Evolutionary conservation across 2,113 vertebrate genomes (phyloP), one percentile per base, ranked within the genome.

Genomic region (Phylloscopus trochilus): DNA sequence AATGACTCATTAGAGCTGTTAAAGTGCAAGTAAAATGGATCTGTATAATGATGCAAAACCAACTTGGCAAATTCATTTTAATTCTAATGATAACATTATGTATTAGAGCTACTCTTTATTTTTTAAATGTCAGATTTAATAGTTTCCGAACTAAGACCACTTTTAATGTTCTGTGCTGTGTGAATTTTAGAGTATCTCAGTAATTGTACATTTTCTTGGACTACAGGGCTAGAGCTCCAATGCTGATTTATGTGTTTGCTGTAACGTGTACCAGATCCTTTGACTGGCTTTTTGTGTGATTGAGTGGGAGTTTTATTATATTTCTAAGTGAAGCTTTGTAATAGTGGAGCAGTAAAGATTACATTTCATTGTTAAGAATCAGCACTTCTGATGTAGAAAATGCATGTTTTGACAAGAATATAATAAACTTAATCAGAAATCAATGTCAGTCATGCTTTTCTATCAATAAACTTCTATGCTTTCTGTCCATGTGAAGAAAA

Each of bases 11-110:
- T 95, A 94, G 63, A 76, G 60, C 86, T 76, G 44, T 64, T 95
- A 89, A 94, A 96, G 90, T 96, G 77, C 63, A 91, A 94, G 72
- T 93, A 88, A 92, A 96, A 95, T 93, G 78, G 59, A 94, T 92
- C 51, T 88, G 56, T 96, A 92, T 93, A 88, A 95, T 93, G 83
- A 87, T 91, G 63, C 78, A 96, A 96, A 95, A 92, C 62, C 81
- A 97, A 90, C 81, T 78, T 79, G 70, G 77, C 63, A 91, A 94
- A 96, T 94, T 93, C 35, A 87, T 63, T 93, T 89, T 95, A 91
- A 92, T 97, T 95, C 62, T 95, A 96, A 88, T 76, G 92, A 80
- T 96, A 97, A 95, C 80, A 74, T 94, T 89, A 79, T 58, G 19
- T 96, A 56, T 77, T 95, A 88, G 64, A 96, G 55, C 17, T 39